Evolutionary conservation across 2,888 invertebrate genomes (phyloP).

Genomic region (Oeneis ivallda): DNA sequence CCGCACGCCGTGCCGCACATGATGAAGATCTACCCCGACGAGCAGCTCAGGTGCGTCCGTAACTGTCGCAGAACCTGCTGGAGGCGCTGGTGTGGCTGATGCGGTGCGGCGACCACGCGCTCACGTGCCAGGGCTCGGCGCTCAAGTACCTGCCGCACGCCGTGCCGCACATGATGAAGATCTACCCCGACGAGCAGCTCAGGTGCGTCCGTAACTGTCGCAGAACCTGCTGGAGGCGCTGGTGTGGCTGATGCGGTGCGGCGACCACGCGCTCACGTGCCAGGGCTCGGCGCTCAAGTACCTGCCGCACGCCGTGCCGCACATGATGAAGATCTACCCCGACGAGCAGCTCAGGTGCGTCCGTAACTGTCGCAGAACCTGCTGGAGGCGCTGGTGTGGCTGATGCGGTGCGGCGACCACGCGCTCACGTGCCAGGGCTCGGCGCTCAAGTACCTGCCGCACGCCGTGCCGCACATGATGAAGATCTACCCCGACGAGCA

Average conservation of each 20-base stretch:
- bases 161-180: constrained; percentile 80
- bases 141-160: constrained; percentile 95
- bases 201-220: no score
- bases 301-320: constrained; percentile 91
- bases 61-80: constrained; percentile 87
- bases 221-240: constrained; percentile 87
- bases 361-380: no score
- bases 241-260: constrained; percentile 86
- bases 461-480: constrained; percentile 85
- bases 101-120: constrained; percentile 85
- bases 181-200: constrained; percentile 88
- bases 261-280: constrained; percentile 87
- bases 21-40: constrained; percentile 84
- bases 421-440: constrained; percentile 93
- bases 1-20: constrained; percentile 89
- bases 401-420: constrained; percentile 87
- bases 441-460: constrained; percentile 94
- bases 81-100: constrained; percentile 87
- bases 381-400: constrained; percentile 86
- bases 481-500: constrained; percentile 86
- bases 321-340: constrained; percentile 82
- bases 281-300: constrained; percentile 96
- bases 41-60: constrained; percentile 85
- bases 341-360: constrained; percentile 85
- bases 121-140: constrained; percentile 93